A percentile compares a stretch with the other conserved stretches of the same genome.
phyloP scores from a whole-genome alignment of 2,797 vertebrate species.

The Hydrophis major region DNA sequence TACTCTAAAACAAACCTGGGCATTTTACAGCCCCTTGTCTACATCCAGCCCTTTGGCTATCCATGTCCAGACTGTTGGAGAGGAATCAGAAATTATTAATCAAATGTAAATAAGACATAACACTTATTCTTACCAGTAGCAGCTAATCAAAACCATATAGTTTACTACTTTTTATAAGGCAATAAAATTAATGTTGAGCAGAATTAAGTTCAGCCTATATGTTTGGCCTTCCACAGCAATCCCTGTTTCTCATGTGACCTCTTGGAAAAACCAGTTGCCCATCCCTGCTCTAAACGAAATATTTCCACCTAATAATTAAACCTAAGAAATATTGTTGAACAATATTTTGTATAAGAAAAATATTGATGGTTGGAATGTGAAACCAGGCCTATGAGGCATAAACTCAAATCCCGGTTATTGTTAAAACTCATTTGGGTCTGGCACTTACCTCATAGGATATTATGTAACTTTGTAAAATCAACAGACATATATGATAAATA shows the following conservation, averaged over 20 bases:
- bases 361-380: not conserved
- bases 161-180: not conserved
- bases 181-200: not conserved
- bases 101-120: not conserved
- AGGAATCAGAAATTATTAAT: not conserved
- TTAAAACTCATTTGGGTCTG: not conserved
- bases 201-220: not conserved
- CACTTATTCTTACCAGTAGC: not conserved
- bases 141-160: not conserved
- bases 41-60: not conserved
- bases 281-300: not conserved
- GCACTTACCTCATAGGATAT: not conserved
- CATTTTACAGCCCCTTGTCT: not conserved
- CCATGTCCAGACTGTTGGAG: not conserved
- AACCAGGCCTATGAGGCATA: not conserved
- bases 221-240: not conserved
- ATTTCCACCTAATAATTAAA: not conserved
- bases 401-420: not conserved
- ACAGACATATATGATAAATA: not conserved
- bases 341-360: not conserved
- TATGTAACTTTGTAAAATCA: not conserved
- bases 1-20: not conserved
- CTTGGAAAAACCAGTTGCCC: not conserved
- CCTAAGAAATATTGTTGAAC: not conserved
- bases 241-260: not conserved